Conservation (phyloP, 1,140 invertebrate genomes). For the Euwallacea similis region DNA sequence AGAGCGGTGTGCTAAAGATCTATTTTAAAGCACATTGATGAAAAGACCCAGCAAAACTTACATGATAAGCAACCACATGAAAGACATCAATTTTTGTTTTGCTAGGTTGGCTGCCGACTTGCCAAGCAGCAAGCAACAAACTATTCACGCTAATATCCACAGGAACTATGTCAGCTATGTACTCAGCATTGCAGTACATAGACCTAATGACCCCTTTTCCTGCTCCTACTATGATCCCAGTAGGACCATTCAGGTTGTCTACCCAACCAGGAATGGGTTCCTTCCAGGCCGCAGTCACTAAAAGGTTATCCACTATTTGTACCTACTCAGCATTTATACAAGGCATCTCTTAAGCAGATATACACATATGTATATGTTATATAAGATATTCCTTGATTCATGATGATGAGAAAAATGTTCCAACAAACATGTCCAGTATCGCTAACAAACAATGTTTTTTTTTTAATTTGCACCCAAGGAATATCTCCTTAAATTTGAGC, state of each 20-base stretch:
- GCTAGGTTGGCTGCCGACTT: conserved; percentile 54
- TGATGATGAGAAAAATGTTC: conserved; percentile 3
- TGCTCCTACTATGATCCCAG: conserved; percentile 74
- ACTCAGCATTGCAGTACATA: conserved; percentile 65
- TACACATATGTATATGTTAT: no score
- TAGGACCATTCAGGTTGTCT: conserved; percentile 92
- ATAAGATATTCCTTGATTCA: no score
- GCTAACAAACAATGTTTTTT: no score
- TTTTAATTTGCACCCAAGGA: no score
- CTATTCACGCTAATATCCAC: conserved; percentile 81
- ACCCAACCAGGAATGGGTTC: conserved; percentile 85
- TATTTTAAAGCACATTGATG: conserved; percentile 8
- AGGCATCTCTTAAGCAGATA: no score
- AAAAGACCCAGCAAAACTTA: conserved; percentile 14
- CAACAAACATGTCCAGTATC: no score
- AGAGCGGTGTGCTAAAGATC: conserved; percentile 59
- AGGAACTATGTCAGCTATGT: conserved; percentile 72
- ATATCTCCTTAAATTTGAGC: no score
- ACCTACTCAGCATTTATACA: no score
- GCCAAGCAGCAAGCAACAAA: conserved; percentile 75
- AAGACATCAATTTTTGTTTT: conserved; percentile 49
- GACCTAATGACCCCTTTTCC: conserved; percentile 80
- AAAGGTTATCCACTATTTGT: conserved; percentile 22
- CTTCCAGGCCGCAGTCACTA: conserved; percentile 69
- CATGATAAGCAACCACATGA: conserved; percentile 42